phyloP scores from a whole-genome alignment of 2,888 invertebrate species.

The Aleiodes testaceus region DNA sequence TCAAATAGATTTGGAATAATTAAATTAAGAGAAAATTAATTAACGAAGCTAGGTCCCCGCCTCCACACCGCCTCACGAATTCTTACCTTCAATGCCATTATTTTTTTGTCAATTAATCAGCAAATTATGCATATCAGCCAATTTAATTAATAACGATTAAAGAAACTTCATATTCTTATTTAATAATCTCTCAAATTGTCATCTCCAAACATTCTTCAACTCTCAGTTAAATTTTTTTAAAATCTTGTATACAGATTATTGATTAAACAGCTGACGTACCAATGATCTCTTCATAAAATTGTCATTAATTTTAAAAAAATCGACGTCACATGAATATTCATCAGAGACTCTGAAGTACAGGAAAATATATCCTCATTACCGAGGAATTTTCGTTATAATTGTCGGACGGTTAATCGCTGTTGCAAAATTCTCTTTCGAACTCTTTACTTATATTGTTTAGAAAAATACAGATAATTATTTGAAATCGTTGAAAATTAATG shows the following conservation, averaged over 20 bases:
- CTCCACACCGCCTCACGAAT: conserved; percentile 68
- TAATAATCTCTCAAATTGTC: no score
- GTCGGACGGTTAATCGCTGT: conserved; percentile 19
- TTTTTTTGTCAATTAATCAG: no score
- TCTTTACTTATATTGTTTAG: conserved; percentile 16
- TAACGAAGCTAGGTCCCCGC: conserved; percentile 66
- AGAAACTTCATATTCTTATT: no score
- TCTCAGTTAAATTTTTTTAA: no score
- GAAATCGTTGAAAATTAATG: background rate
- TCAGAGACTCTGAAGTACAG: conserved; percentile 3
- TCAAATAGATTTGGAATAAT: conserved; percentile 44
- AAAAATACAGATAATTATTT: conserved; percentile 27
- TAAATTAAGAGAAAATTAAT: background rate
- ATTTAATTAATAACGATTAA: no score
- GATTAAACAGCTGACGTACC: no score
- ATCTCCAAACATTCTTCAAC: no score
- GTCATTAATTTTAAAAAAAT: no score
- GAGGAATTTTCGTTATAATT: background rate
- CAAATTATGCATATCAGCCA: no score
- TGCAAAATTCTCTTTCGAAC: background rate
- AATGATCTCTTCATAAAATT: no score
- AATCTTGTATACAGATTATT: no score
- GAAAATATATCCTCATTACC: conserved; percentile 12
- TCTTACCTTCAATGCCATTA: conserved; percentile 49
- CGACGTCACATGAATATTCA: no score